Base-by-base conservation (phyloP, 2,888 invertebrate genomes). In the Dynastes maya region DNA sequence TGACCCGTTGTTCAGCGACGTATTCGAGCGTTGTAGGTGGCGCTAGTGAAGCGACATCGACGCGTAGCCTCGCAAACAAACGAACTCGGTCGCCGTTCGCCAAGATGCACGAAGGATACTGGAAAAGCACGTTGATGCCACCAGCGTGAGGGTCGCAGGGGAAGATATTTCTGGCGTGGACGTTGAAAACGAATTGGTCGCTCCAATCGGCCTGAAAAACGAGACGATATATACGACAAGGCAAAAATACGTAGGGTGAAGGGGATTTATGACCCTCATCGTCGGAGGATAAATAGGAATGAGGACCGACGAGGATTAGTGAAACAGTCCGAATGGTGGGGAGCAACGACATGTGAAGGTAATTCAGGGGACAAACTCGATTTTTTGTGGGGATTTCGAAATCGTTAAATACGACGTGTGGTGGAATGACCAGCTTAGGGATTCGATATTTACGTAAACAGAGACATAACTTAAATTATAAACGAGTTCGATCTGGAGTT, bases 101-200 rank as follows among this genome's bases (percentile, higher is more conserved):
- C 80, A 96, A 90, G 81, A 95, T 95, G 85, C 96, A 96, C 72
- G 94, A 92, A 0, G 96, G 96, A 88, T 96, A 96, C 86, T 96
- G 94, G 88, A 96, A 96, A 16, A 96, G 91, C 6, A 95, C 96
- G 0, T 94, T 91, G 13, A 96, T 92, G 0, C 95, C 95, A 0
- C 91, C 91, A 0, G 90, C 90, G 84, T 92, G 92, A 1, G 93
- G 93, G 83, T 95, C 95, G 88, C 96, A 96, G 0, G 96, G 96
- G 86, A 95, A 94, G 83, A 96, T 95, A 80, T 95, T 95, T 37
- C 94, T 92, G 0, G 95, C 95, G 87, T 95, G 95, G 1, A 96
- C 95, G 89, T 96, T 96, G 87, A 96, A 92, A 22, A 95, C 95
- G 86, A 95, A 96, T 86, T 95, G 94, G 82, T 95, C 94, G 75